phyloP scores from a whole-genome alignment of 2,888 invertebrate genomes.

The Congeria kusceri region DNA sequence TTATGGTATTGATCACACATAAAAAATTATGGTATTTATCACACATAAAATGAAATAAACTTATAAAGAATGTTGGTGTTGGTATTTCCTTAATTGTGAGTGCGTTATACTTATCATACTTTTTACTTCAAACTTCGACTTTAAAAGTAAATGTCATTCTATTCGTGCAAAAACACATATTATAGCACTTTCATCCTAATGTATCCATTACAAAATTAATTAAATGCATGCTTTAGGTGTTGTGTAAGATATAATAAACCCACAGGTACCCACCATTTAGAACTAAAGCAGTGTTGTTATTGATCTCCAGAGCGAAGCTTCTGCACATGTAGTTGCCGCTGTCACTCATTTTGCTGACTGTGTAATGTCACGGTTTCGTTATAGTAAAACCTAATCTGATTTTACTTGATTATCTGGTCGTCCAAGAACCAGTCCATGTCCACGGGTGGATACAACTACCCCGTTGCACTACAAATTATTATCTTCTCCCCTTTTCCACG shows the following conservation, averaged over 20 bases:
- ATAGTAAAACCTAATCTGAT: slow-evolving; percentile 50
- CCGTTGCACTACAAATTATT: slow-evolving; percentile 62
- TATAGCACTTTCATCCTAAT: neutral
- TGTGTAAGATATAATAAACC: too few relatives aligned
- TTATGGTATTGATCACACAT: too few relatives aligned
- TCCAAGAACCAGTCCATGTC: slow-evolving; percentile 67
- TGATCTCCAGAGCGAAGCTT: slow-evolving; percentile 57
- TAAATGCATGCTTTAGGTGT: too few relatives aligned
- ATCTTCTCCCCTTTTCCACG: slow-evolving; percentile 59
- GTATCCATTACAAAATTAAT: too few relatives aligned
- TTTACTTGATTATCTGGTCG: slow-evolving; percentile 56
- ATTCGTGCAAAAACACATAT: neutral
- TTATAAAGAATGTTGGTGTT: too few relatives aligned
- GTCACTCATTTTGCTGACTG: slow-evolving; percentile 59
- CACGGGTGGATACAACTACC: slow-evolving; percentile 53
- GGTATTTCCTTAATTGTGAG: too few relatives aligned
- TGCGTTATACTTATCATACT: too few relatives aligned
- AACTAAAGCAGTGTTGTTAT: slow-evolving; percentile 53
- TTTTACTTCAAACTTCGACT: too few relatives aligned
- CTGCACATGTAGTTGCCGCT: slow-evolving; percentile 62
- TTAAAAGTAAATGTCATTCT: too few relatives aligned
- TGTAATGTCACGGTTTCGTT: slow-evolving; percentile 57
- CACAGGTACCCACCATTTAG: slow-evolving; percentile 56
- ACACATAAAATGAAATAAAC: too few relatives aligned
- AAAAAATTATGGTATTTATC: too few relatives aligned